phyloP scores from a whole-genome alignment of 2,797 vertebrate species.

The Manis crassicaudata region DNA sequence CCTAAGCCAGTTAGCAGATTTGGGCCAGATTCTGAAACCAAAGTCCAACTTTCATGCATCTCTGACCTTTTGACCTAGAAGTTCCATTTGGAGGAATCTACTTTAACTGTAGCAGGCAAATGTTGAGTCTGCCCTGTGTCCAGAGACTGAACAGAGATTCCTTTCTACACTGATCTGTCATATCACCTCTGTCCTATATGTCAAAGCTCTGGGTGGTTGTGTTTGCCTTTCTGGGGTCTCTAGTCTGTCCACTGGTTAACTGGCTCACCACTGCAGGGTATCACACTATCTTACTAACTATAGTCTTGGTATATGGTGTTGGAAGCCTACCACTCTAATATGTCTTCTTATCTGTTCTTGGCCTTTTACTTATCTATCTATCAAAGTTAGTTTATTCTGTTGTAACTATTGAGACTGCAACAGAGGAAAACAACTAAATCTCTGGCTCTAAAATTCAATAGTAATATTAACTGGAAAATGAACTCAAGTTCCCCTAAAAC shows the following conservation, averaged over 20 bases:
- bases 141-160: not conserved
- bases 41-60: not conserved
- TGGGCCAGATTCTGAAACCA: not conserved
- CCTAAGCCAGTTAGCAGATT: not conserved
- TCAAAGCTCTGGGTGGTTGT: not conserved
- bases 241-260: not conserved
- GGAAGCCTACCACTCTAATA: not conserved
- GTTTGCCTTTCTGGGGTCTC: not conserved
- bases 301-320: no score
- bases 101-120: not conserved
- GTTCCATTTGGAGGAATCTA: not conserved
- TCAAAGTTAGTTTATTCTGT: not conserved
- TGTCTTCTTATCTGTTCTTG: not conserved
- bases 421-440: no score
- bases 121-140: not conserved
- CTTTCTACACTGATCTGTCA: not conserved
- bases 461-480: no score
- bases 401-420: no score
- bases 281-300: not conserved
- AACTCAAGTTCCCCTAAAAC: no score
- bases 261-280: not conserved
- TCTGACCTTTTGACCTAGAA: not conserved
- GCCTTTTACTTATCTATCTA: not conserved
- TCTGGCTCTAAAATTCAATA: no score
- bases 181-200: no score